Percentiles rank a stretch among this genome's conserved stretches.
Evolutionary conservation across 64 coral and sea anemone species (phyloP).

Genomic region (Montipora efflorescens): DNA sequence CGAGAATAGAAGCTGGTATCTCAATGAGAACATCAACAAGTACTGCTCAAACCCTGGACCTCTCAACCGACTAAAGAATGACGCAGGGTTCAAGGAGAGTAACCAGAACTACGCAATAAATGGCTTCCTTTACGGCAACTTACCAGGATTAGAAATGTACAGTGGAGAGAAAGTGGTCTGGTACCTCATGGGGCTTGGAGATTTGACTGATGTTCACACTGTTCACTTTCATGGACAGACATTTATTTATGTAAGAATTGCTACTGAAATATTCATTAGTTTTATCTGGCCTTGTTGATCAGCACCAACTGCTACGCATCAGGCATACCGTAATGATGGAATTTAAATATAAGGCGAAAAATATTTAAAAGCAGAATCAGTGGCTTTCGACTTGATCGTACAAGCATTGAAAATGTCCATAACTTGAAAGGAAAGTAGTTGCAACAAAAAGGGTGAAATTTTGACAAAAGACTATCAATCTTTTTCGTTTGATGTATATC

Average conservation of each 20-base stretch:
- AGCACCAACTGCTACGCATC: no score
- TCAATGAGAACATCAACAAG: slow-evolving; percentile 78
- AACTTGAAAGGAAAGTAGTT: no score
- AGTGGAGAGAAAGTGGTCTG: slow-evolving; percentile 71
- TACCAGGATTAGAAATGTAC: slow-evolving; percentile 72
- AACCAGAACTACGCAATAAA: slow-evolving; percentile 93
- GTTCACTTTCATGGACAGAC: slow-evolving; percentile 91
- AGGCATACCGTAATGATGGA: no score
- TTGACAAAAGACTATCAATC: no score
- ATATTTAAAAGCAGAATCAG: no score
- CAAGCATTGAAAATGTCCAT: no score
- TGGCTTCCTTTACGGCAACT: slow-evolving; percentile 80
- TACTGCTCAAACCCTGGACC: slow-evolving; percentile 64
- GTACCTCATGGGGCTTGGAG: slow-evolving; percentile 81
- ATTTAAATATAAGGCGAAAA: no score
- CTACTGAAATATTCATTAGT: neutral
- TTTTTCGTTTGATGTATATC: no score
- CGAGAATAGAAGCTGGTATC: slow-evolving; percentile 86
- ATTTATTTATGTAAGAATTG: slow-evolving; percentile 67
- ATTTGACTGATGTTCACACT: slow-evolving; percentile 84
- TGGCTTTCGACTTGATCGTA: no score
- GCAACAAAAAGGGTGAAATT: no score
- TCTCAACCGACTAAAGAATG: slow-evolving; percentile 27
- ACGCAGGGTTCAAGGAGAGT: slow-evolving; percentile 86
- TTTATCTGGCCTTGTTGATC: neutral